Conservation (phyloP, 2,797 vertebrate genomes). For the Danio choprae region DNA sequence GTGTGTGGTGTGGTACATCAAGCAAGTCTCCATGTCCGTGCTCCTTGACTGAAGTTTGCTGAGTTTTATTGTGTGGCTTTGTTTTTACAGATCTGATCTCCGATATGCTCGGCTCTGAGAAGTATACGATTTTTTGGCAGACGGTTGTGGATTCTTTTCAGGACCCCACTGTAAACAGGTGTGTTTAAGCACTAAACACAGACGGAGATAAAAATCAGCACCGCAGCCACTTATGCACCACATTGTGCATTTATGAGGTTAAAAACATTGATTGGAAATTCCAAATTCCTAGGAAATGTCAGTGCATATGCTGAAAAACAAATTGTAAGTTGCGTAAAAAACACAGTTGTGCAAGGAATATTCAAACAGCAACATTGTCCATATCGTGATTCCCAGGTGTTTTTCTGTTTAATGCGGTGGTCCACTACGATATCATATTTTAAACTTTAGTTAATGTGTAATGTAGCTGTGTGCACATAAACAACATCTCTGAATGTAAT, state of each 20-base stretch:
- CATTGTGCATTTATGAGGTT: not conserved
- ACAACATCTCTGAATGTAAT: no score
- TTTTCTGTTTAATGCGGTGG: no score
- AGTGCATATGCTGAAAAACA: no score
- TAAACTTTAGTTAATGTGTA: no score
- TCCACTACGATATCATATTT: no score
- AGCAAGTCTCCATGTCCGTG: not conserved
- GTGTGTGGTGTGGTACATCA: not conserved
- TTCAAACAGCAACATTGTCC: no score
- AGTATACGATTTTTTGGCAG: conserved; percentile 88
- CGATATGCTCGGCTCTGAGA: conserved; percentile 85
- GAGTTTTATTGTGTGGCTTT: conserved; percentile 37
- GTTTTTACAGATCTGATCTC: conserved; percentile 82
- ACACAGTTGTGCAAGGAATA: no score
- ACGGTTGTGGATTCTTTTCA: conserved; percentile 87
- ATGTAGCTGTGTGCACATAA: no score
- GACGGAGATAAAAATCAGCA: conserved; percentile 10
- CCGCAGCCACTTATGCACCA: not conserved
- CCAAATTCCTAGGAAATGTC: not conserved
- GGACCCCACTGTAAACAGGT: conserved; percentile 92
- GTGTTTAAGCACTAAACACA: conserved; percentile 37
- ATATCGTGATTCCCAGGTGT: no score
- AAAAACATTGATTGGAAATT: not conserved
- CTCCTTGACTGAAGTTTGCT: not conserved
- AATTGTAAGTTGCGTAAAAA: no score